Evolutionary conservation across 2,888 invertebrate species (phyloP).

Genomic region (Atrina japonica): DNA sequence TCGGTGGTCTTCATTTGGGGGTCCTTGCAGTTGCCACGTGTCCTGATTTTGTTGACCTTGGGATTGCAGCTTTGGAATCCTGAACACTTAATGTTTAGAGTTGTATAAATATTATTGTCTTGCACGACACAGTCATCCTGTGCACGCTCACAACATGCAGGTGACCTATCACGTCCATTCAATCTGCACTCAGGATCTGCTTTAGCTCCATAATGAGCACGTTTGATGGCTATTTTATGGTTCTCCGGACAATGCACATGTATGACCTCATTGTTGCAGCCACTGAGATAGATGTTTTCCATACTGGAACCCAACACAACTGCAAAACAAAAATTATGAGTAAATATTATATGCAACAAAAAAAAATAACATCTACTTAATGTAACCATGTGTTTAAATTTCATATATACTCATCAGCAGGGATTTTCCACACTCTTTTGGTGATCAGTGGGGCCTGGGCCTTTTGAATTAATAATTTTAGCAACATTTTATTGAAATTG

Average conservation of each 20-base stretch:
- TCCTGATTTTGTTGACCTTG: constrained; percentile 55
- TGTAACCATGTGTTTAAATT: too few relatives aligned
- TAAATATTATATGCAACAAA: too few relatives aligned
- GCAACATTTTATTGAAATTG: too few relatives aligned
- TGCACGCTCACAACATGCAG: constrained; percentile 66
- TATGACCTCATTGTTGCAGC: constrained; percentile 64
- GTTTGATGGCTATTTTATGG: constrained; percentile 72
- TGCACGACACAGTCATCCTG: constrained; percentile 69
- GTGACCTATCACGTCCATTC: constrained; percentile 43
- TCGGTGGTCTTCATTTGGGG: constrained; percentile 55
- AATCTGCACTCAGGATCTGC: constrained; percentile 55
- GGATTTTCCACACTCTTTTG: too few relatives aligned
- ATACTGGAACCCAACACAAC: constrained; percentile 12
- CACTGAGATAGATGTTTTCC: constrained; percentile 69
- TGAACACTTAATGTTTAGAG: constrained; percentile 70
- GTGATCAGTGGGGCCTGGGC: too few relatives aligned
- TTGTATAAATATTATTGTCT: constrained; percentile 64
- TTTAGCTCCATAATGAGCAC: constrained; percentile 71
- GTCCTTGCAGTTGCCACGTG: constrained; percentile 51
- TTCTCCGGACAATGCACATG: constrained; percentile 59
- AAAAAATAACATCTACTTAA: too few relatives aligned
- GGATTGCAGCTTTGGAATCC: constrained; percentile 65
- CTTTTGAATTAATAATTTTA: too few relatives aligned
- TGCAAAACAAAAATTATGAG: constrained; percentile 4
- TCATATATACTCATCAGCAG: too few relatives aligned